phyloP scores from a whole-genome alignment of 2,113 vertebrate genomes.

The Anhinga rufa region DNA sequence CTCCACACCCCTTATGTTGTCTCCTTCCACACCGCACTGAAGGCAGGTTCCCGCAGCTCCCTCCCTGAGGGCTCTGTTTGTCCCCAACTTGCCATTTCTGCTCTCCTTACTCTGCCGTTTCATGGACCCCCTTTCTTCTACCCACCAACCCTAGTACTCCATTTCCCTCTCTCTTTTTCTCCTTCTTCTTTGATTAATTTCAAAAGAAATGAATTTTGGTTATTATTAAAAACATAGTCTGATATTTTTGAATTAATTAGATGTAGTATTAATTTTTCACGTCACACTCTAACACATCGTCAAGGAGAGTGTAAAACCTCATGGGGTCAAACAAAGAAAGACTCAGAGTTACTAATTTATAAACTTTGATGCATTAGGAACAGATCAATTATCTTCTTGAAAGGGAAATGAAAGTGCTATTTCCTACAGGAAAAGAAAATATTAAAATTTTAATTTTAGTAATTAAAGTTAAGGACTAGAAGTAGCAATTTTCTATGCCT shows the following conservation, averaged over 20 bases:
- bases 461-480: neutral
- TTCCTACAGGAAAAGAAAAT: neutral
- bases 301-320: neutral
- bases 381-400: neutral
- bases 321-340: neutral
- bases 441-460: neutral
- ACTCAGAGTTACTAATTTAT: neutral
- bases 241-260: neutral
- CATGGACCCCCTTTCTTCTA: neutral
- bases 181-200: neutral
- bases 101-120: neutral
- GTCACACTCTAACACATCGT: neutral
- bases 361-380: neutral
- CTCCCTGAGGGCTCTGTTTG: neutral
- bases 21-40: neutral
- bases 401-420: neutral
- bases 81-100: neutral
- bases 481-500: neutral
- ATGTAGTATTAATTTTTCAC: neutral
- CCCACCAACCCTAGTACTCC: neutral
- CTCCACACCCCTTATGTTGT: neutral
- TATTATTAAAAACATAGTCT: neutral
- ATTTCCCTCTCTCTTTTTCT: neutral
- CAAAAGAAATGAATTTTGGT: neutral
- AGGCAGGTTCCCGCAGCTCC: neutral